Evolutionary conservation across 2,113 vertebrate species (phyloP), one percentile per base, ranked within the genome.

Genomic region (Ahaetulla prasina): DNA sequence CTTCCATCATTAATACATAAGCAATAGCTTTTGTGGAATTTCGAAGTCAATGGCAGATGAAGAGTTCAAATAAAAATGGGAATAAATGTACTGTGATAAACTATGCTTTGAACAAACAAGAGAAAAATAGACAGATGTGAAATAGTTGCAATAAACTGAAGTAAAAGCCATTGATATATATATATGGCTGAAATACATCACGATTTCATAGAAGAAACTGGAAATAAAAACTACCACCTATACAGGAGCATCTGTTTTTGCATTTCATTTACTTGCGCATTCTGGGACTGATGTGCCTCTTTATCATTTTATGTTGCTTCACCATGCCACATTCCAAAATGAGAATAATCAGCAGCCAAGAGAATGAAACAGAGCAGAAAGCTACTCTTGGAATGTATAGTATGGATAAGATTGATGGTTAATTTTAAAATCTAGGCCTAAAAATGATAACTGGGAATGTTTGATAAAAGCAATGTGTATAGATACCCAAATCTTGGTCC

Each of bases 341-440:
- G 92, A 35, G 9, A 25, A 0, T 53, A 45, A 90, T 4, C 88
- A 50, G 52, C 49, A 88, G 0, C 0, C 49, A 94, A 91, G 93
- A 85, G 11, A 95, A 57, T 57, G 68, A 50, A 25, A 91, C 27
- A 16, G 94, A 43, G 53, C 85, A 23, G 93, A 12, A 80, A 43
- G 35, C 35, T 8, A 80, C 9, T 88, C 18, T 88, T 43, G 10
- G 22, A 89, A 95, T 95, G 18, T 74, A 60, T 52, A 57, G 92
- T 93, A 86, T 91, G 30, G 55, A 80, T 54, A 96, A 94, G 68
- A 23, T 11, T 4, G 18, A 2, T 94, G 94, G 95, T 96, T 95
- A 96, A 96, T 63, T 80, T 80, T 96, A 96, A 95, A 96, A 95
- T 86, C 22, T 55, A 52, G 52, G 80, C n/a, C 45, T 91, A 93